Percentiles rank a stretch among this genome's conserved stretches.
Evolutionary conservation across 1,140 invertebrate species (phyloP).

Genomic region (Hyles vespertilio): DNA sequence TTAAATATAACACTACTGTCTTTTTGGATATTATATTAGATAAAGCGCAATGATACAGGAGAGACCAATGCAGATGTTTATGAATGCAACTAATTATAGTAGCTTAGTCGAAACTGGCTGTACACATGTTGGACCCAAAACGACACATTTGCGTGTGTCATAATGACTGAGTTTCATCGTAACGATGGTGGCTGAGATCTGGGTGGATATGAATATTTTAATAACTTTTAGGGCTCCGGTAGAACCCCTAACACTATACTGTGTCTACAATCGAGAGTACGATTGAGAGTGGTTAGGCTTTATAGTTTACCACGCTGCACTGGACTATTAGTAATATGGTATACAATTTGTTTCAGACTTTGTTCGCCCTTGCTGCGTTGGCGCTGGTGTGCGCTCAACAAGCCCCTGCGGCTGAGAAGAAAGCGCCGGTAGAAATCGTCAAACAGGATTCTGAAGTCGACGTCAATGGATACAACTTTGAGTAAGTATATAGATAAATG

Average conservation of each 20-base stretch:
- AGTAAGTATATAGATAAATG: constrained; percentile 37
- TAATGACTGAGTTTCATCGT: no score
- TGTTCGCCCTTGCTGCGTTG: constrained; percentile 45
- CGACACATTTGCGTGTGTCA: no score
- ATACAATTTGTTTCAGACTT: constrained; percentile 33
- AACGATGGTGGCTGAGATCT: no score
- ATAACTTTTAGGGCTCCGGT: neutral
- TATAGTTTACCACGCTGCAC: no score
- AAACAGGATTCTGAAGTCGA: constrained; percentile 62
- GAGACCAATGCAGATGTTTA: no score
- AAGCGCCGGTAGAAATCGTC: constrained; percentile 48
- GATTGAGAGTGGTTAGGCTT: no score
- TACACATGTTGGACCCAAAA: no score
- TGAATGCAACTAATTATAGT: no score
- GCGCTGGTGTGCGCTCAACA: constrained; percentile 38
- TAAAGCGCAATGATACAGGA: no score
- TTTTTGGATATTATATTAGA: no score
- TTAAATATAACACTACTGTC: no score
- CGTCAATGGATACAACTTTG: constrained; percentile 62
- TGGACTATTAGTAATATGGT: neutral
- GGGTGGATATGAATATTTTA: neutral
- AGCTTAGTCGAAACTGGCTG: no score
- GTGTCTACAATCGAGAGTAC: neutral
- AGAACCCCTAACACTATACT: neutral
- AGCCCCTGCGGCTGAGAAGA: constrained; percentile 18